Base-by-base conservation (phyloP, 2,888 invertebrate genomes). In the Rhingia campestris region DNA sequence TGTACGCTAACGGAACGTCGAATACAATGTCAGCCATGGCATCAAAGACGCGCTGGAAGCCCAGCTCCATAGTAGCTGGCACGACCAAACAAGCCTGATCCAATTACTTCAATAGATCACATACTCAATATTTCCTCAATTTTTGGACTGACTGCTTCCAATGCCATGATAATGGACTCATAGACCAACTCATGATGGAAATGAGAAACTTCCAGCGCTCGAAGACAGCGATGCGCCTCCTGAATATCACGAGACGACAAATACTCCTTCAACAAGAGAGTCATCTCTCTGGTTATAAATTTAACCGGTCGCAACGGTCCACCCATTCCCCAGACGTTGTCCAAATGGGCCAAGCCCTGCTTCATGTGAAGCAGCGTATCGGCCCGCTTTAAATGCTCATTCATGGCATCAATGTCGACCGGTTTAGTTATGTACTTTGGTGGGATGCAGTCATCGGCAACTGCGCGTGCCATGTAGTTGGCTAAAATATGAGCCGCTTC, bases 101-200 rank as follows among this genome's bases (percentile, higher is more conserved):
- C 87, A 97, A 93, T 74, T 95, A 95, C 72, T 96, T 95, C 49
- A 98, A 93, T 89, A 98, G 93, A 76, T 93, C 94, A 89, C 95
- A 95, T 90, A 98, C 95, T n/a, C n/a, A n/a, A n/a, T 88, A 95
- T 94, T 88, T 96, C 96, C 88, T 97, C 96, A 43, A 95, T 95
- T 43, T 93, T 92, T 32, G 95, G 95, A 91, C 95, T 96, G 86
- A 97, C 94, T 4, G 97, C 95, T 92, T 98, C 98, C 87, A 98
- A 90, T 0, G 97, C 95, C 93, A 97, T 95, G 33, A 97, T 93
- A 33, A 97, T 94, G 6, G 96, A 95, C 95, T 98, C 97, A 89
- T 97, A 98, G 32, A 98, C 97, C 39, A 98, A 93, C 91, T 98
- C 98, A 91, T 98, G 98, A 91, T 98, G 97, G 92, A 98, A 98